phyloP scores from a whole-genome alignment of 2,888 invertebrate species.

The Melanotus villosus region DNA sequence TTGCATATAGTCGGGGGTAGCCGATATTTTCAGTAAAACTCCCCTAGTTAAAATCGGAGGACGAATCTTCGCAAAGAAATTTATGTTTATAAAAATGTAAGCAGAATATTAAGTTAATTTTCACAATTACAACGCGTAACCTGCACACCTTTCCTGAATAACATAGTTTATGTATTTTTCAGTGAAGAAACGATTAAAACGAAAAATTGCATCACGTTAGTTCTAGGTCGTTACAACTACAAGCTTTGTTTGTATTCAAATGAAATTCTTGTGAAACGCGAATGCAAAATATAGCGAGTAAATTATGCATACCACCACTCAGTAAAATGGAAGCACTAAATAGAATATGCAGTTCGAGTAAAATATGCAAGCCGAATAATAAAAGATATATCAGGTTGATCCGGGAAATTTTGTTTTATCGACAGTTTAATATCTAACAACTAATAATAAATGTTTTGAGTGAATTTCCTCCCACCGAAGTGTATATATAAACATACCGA shows the following conservation, averaged over 20 bases:
- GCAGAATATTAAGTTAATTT: too few relatives aligned
- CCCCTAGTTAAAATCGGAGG: too few relatives aligned
- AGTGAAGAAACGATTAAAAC: slow-evolving; percentile 8
- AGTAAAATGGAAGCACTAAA: slow-evolving; percentile 15
- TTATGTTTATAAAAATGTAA: too few relatives aligned
- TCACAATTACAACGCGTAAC: too few relatives aligned
- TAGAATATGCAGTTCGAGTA: slow-evolving; percentile 25
- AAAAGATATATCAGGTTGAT: too few relatives aligned
- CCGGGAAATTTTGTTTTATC: too few relatives aligned
- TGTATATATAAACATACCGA: slow-evolving; percentile 1
- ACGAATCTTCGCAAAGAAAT: too few relatives aligned
- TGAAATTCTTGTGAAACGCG: slow-evolving; percentile 12
- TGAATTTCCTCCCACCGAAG: slow-evolving; percentile 7
- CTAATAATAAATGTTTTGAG: slow-evolving; percentile 10
- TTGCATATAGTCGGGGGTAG: background rate
- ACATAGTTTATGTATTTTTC: too few relatives aligned
- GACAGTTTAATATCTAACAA: too few relatives aligned
- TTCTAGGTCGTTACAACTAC: slow-evolving; percentile 5
- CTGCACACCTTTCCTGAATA: too few relatives aligned
- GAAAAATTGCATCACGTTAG: slow-evolving; percentile 7
- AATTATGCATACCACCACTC: slow-evolving; percentile 11
- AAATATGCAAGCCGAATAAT: slow-evolving; percentile 27
- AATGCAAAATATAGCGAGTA: slow-evolving; percentile 28
- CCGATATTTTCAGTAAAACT: too few relatives aligned
- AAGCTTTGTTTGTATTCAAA: slow-evolving; percentile 33